phyloP scores from a whole-genome alignment of 2,888 invertebrate genomes.

The Therioaphis trifolii region DNA sequence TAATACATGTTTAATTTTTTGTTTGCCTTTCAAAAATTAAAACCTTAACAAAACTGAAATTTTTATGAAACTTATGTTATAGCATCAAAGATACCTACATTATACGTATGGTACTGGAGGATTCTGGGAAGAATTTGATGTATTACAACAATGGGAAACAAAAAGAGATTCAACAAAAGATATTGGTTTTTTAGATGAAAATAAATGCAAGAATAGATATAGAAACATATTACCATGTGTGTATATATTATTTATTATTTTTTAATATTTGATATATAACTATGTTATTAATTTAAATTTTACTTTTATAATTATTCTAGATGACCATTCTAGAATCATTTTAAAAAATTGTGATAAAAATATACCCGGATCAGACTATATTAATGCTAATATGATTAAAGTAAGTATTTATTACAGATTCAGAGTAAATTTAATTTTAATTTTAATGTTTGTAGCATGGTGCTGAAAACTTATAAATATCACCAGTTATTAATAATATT shows the following conservation, averaged over 20 bases:
- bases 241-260: conserved; percentile 65
- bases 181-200: conserved; percentile 93
- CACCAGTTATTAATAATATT: too few species aligned
- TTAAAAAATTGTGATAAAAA: conserved; percentile 76
- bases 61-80: conserved; percentile 62
- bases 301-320: conserved; percentile 69
- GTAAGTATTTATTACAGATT: conserved; percentile 35
- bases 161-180: conserved; percentile 92
- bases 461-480: too few species aligned
- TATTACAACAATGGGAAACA: conserved; percentile 94
- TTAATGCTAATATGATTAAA: conserved; percentile 96
- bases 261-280: neutral
- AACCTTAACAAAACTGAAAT: too few species aligned
- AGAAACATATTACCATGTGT: conserved; percentile 96
- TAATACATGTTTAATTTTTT: too few species aligned
- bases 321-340: conserved; percentile 95
- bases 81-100: conserved; percentile 80
- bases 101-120: conserved; percentile 79
- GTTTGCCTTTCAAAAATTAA: too few species aligned
- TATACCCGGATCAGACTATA: conserved; percentile 89
- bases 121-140: conserved; percentile 99
- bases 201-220: conserved; percentile 95
- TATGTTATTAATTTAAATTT: neutral
- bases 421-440: too few species aligned
- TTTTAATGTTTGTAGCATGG: too few species aligned